Percentiles rank a stretch among this genome's conserved stretches.
Conservation (phyloP, 37 sponge, comb jelly and placozoan species). For the Geodia barretti region DNA sequence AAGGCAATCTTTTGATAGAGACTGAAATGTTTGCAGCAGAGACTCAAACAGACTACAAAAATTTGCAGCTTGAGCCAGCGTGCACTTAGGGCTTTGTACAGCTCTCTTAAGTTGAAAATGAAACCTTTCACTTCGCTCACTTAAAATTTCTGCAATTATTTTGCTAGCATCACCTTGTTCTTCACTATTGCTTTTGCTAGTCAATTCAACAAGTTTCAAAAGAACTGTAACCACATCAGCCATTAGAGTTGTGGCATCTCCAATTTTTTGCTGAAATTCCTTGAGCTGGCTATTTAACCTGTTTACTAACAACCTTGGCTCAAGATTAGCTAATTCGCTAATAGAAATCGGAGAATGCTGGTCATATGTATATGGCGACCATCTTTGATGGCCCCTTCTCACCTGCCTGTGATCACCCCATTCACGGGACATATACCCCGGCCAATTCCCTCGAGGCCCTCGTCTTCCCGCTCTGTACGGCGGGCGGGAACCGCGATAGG, state of each 20-base stretch:
- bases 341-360: slow-evolving; percentile 1
- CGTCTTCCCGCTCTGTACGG: too few relatives aligned
- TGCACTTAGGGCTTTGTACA: too few relatives aligned
- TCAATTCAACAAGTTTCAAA: neutral
- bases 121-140: slow-evolving; percentile 39
- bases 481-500: too few relatives aligned
- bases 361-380: too few relatives aligned
- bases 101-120: too few relatives aligned
- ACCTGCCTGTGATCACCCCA: too few relatives aligned
- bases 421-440: too few relatives aligned
- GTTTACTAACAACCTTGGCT: neutral
- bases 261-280: slow-evolving; percentile 16
- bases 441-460: too few relatives aligned
- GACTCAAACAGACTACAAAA: slow-evolving; percentile 15
- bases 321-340: neutral
- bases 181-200: neutral
- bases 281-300: slow-evolving; percentile 5
- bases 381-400: too few relatives aligned
- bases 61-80: neutral
- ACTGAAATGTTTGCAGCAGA: slow-evolving; percentile 16
- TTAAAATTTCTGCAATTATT: slow-evolving; percentile 64
- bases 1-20: slow-evolving; percentile 23
- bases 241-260: slow-evolving; percentile 5
- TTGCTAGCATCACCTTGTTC: slow-evolving; percentile 3
- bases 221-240: slow-evolving; percentile 11